Conservation (phyloP, 2,797 vertebrate species). For the Semaprochilodus insignis region DNA sequence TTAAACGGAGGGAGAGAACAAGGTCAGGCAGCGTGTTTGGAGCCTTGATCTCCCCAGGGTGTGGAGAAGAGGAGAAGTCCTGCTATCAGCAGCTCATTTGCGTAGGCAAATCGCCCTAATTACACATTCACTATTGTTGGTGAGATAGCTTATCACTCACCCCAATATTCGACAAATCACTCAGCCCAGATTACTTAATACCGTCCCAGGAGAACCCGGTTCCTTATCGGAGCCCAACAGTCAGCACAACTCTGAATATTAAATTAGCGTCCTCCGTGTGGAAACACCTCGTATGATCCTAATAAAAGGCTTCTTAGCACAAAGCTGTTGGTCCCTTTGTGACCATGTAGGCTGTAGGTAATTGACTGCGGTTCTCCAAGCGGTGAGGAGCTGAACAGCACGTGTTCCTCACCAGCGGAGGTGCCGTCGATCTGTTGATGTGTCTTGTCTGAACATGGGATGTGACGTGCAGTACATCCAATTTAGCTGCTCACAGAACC, state of each 20-base stretch:
- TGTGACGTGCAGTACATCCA: not conserved
- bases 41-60: not conserved
- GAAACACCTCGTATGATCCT: constrained; percentile 1
- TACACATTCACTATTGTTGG: constrained; percentile 68
- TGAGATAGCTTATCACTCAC: constrained; percentile 51
- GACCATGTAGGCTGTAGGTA: not conserved
- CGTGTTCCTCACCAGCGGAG: not conserved
- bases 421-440: not conserved
- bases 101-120: constrained; percentile 55
- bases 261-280: constrained; percentile 5
- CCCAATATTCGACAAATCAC: constrained; percentile 47
- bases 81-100: constrained; percentile 22
- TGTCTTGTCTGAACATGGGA: not conserved
- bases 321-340: not conserved
- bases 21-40: not conserved
- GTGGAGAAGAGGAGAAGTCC: not conserved
- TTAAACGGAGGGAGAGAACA: not conserved
- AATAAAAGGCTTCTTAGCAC: too few relatives aligned
- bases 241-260: constrained; percentile 37
- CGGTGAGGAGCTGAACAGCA: not conserved
- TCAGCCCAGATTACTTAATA: constrained; percentile 43
- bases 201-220: constrained; percentile 25
- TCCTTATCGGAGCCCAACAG: constrained; percentile 40
- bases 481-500: not conserved
- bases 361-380: not conserved